Evolutionary conservation across 2,113 vertebrate species (phyloP), one percentile per base, ranked within the genome.

Genomic region (Mesocricetus auratus): DNA sequence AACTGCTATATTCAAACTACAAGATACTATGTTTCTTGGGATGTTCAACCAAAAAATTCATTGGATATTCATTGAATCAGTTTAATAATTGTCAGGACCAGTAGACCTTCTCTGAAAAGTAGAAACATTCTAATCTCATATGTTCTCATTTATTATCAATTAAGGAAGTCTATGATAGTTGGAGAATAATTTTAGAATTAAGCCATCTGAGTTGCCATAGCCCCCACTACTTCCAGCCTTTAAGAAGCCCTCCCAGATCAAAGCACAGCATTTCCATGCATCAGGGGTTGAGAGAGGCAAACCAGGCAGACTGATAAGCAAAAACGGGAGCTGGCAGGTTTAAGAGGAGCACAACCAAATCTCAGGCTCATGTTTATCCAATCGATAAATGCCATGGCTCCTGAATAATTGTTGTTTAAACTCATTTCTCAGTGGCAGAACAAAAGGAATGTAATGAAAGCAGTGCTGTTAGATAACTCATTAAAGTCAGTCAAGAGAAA

Each of bases 401-500:
- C 95, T 96, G 96, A 94, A 96, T 96, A 95, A 96, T 95, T 95
- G 89, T 92, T 97, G 96, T 96, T 97, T 97, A 91, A 97, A 97
- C 94, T 96, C 97, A 85, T 96, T 97, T 97, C 91, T 97, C 83
- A 50, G 82, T 73, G 77, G 89, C 94, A 97, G 96, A 95, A 97
- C 97, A 97, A 97, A 97, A 94, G 86, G 42, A 74, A 47, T 75
- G 31, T 89, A 93, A 93, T 86, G 82, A 95, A 96, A 97, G 96
- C 82, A n/a, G 60, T 68, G 93, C 86, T 11, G 31, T 96, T 96
- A n/a, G 94, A 93, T 96, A 69, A 83, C 96, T 96, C 97, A 97
- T 97, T 97, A 97, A 93, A 94, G 96, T 79, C 79, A 75, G 90
- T 36, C 74, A 91, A 71, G 87, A 97, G 91, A 93, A 92, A 94